Conservation (phyloP, 2,888 invertebrate genomes). For the Sericinus montela region DNA sequence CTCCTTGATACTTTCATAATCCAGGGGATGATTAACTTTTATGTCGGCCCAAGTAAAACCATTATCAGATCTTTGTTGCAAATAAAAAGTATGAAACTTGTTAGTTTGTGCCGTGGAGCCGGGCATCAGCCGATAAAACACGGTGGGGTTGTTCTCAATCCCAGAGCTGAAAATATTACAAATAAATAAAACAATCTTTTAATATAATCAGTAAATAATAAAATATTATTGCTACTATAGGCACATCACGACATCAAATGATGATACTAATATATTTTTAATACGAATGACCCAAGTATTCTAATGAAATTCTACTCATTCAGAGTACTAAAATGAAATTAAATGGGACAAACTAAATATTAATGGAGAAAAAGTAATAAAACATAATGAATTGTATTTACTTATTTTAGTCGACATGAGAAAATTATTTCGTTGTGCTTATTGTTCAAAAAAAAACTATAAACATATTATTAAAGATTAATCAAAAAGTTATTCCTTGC, state of each 20-base stretch:
- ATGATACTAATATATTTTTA: slow-evolving; percentile 14
- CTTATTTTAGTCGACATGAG: neutral
- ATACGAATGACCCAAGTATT: slow-evolving; percentile 2
- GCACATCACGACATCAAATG: slow-evolving; percentile 49
- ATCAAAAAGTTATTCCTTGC: too few relatives aligned
- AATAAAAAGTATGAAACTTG: slow-evolving; percentile 96
- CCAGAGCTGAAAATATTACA: slow-evolving; percentile 86
- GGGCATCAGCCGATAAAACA: slow-evolving; percentile 96
- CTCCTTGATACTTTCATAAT: slow-evolving; percentile 96
- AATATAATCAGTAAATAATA: slow-evolving; percentile 9
- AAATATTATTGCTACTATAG: slow-evolving; percentile 33
- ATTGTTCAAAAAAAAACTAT: too few relatives aligned
- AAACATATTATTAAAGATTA: too few relatives aligned
- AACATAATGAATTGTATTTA: neutral
- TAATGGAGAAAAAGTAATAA: neutral
- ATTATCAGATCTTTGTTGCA: slow-evolving; percentile 95
- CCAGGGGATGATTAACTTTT: slow-evolving; percentile 96
- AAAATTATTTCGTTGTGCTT: neutral
- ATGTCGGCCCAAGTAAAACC: slow-evolving; percentile 97
- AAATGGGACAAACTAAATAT: slow-evolving; percentile 15
- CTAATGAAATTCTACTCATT: slow-evolving; percentile 11
- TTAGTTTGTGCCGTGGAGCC: slow-evolving; percentile 97
- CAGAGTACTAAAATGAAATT: slow-evolving; percentile 7
- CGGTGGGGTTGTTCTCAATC: slow-evolving; percentile 96
- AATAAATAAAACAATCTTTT: slow-evolving; percentile 5